A percentile compares a stretch with the other conserved stretches of the same genome.
phyloP scores from a whole-genome alignment of 1,140 invertebrate species.

The Pogonomyrmex barbatus region DNA sequence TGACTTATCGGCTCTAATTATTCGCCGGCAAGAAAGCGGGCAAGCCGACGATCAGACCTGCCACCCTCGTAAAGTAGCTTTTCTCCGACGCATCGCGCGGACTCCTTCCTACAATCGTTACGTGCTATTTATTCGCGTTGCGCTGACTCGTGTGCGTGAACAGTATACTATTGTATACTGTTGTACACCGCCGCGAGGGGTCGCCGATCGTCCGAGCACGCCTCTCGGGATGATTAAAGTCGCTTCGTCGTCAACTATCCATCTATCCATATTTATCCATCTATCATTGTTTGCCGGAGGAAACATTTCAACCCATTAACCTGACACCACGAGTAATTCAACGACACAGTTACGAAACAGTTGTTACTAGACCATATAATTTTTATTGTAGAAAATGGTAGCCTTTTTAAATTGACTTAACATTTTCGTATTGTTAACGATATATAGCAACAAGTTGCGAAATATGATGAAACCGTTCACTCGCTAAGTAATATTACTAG shows the following conservation, averaged over 20 bases:
- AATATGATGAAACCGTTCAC: not conserved
- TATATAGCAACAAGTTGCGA: not conserved
- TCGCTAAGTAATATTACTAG: not conserved
- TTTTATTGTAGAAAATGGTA: slow-evolving; percentile 13
- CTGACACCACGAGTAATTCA: slow-evolving; percentile 10
- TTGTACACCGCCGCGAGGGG: not conserved
- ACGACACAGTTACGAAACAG: not conserved
- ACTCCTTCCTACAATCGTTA: slow-evolving; percentile 1
- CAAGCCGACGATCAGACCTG: slow-evolving; percentile 79
- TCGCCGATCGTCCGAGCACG: slow-evolving; percentile 8
- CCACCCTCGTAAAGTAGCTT: slow-evolving; percentile 82
- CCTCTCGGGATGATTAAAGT: slow-evolving; percentile 39
- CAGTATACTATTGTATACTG: not conserved
- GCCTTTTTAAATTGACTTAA: not conserved
- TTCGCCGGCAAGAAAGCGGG: slow-evolving; percentile 82
- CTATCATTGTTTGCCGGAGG: slow-evolving; percentile 34
- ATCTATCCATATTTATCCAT: slow-evolving; percentile 7
- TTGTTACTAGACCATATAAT: not conserved
- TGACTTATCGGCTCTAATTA: slow-evolving; percentile 86
- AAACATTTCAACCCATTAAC: slow-evolving; percentile 32
- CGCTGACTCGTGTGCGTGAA: slow-evolving; percentile 7
- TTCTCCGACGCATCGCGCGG: slow-evolving; percentile 75
- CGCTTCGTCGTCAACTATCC: slow-evolving; percentile 19
- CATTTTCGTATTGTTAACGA: not conserved
- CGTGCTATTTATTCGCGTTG: slow-evolving; percentile 51